Percentiles rank a stretch among this genome's conserved stretches.
phyloP scores from a whole-genome alignment of 2,797 vertebrate species.

The Potorous gilbertii region DNA sequence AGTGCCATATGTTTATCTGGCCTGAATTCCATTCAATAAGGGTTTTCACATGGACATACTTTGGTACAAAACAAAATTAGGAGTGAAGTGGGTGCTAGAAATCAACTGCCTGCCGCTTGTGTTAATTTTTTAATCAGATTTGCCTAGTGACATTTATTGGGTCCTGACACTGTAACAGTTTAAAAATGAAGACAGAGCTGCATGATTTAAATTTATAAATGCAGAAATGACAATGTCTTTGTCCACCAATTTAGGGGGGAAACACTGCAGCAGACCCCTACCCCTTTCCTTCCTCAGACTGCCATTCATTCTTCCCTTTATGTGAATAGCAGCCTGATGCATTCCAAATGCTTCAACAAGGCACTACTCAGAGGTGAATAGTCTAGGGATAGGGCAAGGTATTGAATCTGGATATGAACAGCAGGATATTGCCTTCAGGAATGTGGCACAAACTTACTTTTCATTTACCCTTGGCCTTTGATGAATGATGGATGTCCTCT shows the following conservation, averaged over 20 bases:
- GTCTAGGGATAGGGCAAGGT: background rate
- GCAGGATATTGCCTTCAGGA: background rate
- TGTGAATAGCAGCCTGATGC: background rate
- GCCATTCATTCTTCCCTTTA: constrained; percentile 10
- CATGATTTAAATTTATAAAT: background rate
- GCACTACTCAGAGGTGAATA: background rate
- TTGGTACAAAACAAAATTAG: constrained; percentile 59
- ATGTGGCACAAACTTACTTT: background rate
- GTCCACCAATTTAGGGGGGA: constrained; percentile 10
- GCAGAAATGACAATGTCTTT: background rate
- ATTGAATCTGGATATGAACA: background rate
- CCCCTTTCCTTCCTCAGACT: background rate
- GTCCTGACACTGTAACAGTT: constrained; percentile 7
- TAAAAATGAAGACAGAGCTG: constrained; percentile 12
- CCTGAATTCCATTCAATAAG: constrained; percentile 65
- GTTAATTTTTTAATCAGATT: constrained; percentile 45
- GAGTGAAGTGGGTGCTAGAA: constrained; percentile 20
- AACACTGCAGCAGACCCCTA: background rate
- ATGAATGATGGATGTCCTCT: background rate
- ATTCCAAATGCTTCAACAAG: background rate
- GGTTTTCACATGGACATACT: constrained; percentile 56
- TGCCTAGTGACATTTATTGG: constrained; percentile 17
- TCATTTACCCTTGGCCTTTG: background rate
- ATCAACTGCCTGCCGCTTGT: background rate
- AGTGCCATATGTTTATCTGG: constrained; percentile 80